Percentiles rank a stretch among this genome's conserved stretches.
Conservation (phyloP, 2,113 vertebrate species). For the Jaculus jaculus region DNA sequence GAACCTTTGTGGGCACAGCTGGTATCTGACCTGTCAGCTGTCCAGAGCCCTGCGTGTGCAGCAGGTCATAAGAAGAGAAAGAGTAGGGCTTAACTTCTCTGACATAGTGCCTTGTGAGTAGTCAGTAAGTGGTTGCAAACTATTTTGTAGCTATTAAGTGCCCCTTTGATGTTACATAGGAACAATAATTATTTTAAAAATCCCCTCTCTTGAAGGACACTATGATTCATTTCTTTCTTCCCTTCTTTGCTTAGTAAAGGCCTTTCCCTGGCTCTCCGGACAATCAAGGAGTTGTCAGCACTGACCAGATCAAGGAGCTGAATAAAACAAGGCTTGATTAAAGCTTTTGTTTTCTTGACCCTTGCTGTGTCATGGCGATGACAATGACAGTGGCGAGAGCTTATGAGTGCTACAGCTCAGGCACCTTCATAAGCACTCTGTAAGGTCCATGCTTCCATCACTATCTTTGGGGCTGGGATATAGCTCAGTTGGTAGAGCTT, state of each 20-base stretch:
- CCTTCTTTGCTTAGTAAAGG: slow-evolving; percentile 32
- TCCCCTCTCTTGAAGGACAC: neutral
- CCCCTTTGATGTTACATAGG: slow-evolving; percentile 42
- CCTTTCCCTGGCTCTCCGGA: neutral
- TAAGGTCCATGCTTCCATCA: neutral
- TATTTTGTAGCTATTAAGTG: slow-evolving; percentile 1
- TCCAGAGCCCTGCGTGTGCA: neutral
- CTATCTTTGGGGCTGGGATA: neutral
- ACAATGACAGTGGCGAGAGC: neutral
- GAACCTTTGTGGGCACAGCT: neutral
- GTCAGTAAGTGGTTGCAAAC: neutral
- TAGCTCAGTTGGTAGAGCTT: too few relatives aligned
- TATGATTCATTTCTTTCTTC: slow-evolving; percentile 55
- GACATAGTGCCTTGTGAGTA: fast-evolving
- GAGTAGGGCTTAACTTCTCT: neutral
- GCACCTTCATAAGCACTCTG: neutral
- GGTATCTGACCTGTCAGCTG: neutral
- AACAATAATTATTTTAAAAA: slow-evolving; percentile 42
- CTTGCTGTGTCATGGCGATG: neutral
- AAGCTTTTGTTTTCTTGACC: slow-evolving; percentile 11
- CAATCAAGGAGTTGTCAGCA: slow-evolving; percentile 1
- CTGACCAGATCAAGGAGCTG: slow-evolving; percentile 22
- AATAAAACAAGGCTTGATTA: neutral
- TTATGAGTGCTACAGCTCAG: neutral
- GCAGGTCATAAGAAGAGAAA: neutral